Conservation (phyloP, 1,140 invertebrate species). For the Leptopilina clavipes region DNA sequence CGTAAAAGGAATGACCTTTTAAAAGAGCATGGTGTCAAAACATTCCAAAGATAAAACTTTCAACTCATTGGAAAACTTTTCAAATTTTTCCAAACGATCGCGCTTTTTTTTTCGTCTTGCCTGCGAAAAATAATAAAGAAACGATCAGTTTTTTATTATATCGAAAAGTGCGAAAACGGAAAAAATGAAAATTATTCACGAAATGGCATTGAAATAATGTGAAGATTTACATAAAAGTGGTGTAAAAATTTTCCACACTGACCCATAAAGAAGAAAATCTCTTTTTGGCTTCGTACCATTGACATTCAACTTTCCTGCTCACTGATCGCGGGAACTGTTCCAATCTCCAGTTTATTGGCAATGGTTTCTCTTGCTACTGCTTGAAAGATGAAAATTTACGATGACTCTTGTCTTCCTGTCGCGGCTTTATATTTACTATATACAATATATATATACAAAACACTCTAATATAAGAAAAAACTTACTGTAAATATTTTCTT, state of each 20-base stretch:
- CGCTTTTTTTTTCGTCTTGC: neutral
- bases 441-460: neutral
- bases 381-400: neutral
- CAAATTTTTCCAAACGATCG: neutral
- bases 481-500: too few relatives aligned
- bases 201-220: too few relatives aligned
- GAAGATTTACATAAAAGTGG: neutral
- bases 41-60: neutral
- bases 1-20: neutral
- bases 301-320: slow-evolving; percentile 14
- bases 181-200: too few relatives aligned
- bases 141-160: too few relatives aligned
- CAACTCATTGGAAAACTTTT: neutral
- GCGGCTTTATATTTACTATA: neutral
- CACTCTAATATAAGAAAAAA: neutral
- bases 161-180: too few relatives aligned
- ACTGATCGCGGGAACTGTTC: slow-evolving; percentile 9
- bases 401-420: neutral
- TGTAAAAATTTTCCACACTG: neutral
- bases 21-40: too few relatives aligned
- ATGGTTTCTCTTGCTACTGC: neutral
- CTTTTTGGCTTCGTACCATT: neutral
- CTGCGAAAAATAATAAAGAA: too few relatives aligned
- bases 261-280: neutral
- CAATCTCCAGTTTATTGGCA: slow-evolving; percentile 5